phyloP scores from a whole-genome alignment of 2,888 invertebrate species.

The Sesia apiformis region DNA sequence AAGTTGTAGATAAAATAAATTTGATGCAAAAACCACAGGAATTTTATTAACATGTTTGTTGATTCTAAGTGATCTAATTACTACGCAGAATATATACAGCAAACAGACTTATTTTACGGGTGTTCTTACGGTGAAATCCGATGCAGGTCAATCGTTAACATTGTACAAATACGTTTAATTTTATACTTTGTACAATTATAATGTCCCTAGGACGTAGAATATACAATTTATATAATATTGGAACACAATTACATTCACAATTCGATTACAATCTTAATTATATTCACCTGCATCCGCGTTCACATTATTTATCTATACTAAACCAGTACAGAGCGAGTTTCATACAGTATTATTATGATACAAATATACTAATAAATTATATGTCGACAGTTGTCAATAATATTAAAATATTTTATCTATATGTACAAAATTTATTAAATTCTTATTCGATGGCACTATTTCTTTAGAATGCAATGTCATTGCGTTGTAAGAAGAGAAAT shows the following conservation, averaged over 20 bases:
- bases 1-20: conserved; percentile 64
- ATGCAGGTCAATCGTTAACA: conserved; percentile 67
- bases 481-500: conserved; percentile 43
- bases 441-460: conserved; percentile 56
- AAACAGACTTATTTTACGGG: conserved; percentile 43
- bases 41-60: conserved; percentile 60
- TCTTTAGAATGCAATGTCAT: conserved; percentile 46
- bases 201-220: conserved; percentile 43
- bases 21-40: conserved; percentile 64
- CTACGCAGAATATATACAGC: conserved; percentile 69
- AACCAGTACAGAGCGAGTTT: conserved; percentile 36
- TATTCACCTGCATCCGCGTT: conserved; percentile 61
- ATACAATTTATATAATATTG: conserved; percentile 21
- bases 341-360: conserved; percentile 40
- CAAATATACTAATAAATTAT: conserved; percentile 35
- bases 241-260: conserved; percentile 50
- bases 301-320: conserved; percentile 36
- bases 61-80: conserved; percentile 52
- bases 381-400: conserved; percentile 32
- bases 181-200: conserved; percentile 26
- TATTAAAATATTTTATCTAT: conserved; percentile 39
- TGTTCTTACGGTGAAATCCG: conserved; percentile 27
- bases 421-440: conserved; percentile 56
- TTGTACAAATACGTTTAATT: conserved; percentile 33
- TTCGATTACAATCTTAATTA: conserved; percentile 46